phyloP scores from a whole-genome alignment of 2,797 vertebrate genomes.

The Phoebastria nigripes region DNA sequence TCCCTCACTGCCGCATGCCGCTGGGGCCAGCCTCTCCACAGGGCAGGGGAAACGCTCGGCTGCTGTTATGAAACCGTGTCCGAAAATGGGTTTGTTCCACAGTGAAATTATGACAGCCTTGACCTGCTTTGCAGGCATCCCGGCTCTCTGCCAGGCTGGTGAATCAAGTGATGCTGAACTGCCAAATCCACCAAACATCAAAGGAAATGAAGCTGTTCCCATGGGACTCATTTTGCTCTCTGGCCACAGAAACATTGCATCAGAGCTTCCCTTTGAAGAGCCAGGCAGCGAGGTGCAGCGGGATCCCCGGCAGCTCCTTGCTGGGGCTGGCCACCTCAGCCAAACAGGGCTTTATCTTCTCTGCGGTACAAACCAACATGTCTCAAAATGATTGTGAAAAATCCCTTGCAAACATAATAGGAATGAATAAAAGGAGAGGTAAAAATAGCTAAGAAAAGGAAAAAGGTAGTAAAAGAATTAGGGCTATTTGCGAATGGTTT shows the following conservation, averaged over 20 bases:
- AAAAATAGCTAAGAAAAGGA: constrained; percentile 20
- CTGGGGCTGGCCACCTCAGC: background rate
- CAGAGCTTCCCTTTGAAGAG: constrained; percentile 16
- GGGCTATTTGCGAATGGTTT: constrained; percentile 5
- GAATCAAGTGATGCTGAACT: constrained; percentile 24
- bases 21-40: background rate
- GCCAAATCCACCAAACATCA: constrained; percentile 51
- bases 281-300: background rate
- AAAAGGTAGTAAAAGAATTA: constrained; percentile 28
- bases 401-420: background rate
- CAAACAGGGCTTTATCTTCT: background rate
- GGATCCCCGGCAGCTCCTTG: background rate
- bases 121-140: constrained; percentile 26
- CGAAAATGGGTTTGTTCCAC: constrained; percentile 41
- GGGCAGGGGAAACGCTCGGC: background rate
- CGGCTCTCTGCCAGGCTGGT: constrained; percentile 36
- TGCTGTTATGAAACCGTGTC: constrained; percentile 39
- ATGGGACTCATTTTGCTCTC: constrained; percentile 7
- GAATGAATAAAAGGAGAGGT: background rate
- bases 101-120: constrained; percentile 8
- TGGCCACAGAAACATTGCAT: constrained; percentile 22
- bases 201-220: constrained; percentile 43
- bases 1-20: background rate
- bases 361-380: background rate
- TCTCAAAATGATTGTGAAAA: background rate